Evolutionary conservation across 2,888 invertebrate genomes (phyloP).

Genomic region (Stenichneumon culpator): DNA sequence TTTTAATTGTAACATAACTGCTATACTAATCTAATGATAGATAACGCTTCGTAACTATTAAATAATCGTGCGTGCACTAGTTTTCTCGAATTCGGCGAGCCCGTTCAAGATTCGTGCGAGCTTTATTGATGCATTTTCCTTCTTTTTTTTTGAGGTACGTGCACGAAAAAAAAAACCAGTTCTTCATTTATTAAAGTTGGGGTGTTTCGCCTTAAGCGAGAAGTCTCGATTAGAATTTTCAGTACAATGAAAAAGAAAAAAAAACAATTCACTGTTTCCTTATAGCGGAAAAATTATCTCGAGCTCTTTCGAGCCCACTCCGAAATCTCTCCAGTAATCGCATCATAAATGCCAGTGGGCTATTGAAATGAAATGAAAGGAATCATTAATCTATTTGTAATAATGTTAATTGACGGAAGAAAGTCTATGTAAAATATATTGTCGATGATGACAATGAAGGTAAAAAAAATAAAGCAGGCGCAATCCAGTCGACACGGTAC

Average conservation of each 20-base stretch:
- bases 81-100: slow-evolving; percentile 30
- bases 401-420: slow-evolving; percentile 62
- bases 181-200: neutral
- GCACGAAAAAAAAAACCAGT: slow-evolving; percentile 3
- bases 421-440: slow-evolving; percentile 72
- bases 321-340: slow-evolving; percentile 37
- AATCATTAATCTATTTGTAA: slow-evolving; percentile 64
- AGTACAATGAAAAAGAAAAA: slow-evolving; percentile 40
- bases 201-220: slow-evolving; percentile 6
- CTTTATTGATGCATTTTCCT: slow-evolving; percentile 30
- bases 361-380: slow-evolving; percentile 51
- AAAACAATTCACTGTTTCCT: slow-evolving; percentile 23
- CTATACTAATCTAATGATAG: slow-evolving; percentile 51
- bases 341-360: slow-evolving; percentile 23
- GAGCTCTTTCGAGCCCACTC: slow-evolving; percentile 11
- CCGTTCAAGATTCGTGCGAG: slow-evolving; percentile 20
- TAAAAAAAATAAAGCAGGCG: slow-evolving; percentile 50
- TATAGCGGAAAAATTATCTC: slow-evolving; percentile 24
- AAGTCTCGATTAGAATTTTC: slow-evolving; percentile 50
- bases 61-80: slow-evolving; percentile 53
- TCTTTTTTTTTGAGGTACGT: slow-evolving; percentile 3
- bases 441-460: slow-evolving; percentile 16
- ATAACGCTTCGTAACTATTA: slow-evolving; percentile 28
- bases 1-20: slow-evolving; percentile 66
- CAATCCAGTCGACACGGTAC: slow-evolving; percentile 67